These are phyloP conservation scores for Nematostella vectensis DNA, from an alignment of 92 coral and sea anemone species.

Conservation along the genomic window DNA sequence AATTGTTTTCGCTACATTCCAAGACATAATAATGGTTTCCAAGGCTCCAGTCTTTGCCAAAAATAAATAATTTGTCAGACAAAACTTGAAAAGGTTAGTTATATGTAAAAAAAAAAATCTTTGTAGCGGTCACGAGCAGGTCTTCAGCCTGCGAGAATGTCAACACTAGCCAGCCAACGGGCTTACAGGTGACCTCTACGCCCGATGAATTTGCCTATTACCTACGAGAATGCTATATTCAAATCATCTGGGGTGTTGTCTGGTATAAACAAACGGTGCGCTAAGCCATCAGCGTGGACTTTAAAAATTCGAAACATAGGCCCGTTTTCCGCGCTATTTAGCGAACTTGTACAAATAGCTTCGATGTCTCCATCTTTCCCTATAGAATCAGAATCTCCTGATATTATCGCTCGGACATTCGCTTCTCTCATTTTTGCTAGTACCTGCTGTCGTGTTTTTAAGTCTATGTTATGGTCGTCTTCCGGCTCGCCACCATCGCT, in stretches of 20 bases:
- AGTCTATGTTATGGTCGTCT: constrained; percentile 32
- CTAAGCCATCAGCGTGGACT: constrained; percentile 32
- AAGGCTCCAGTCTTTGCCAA: too few relatives aligned
- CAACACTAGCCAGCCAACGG: neutral
- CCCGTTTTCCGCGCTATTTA: constrained; percentile 19
- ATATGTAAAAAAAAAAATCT: too few relatives aligned
- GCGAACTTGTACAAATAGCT: constrained; percentile 48
- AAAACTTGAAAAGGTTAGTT: too few relatives aligned
- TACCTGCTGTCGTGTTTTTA: constrained; percentile 34
- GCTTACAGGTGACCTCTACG: neutral
- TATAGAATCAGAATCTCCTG: constrained; percentile 38
- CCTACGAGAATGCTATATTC: constrained; percentile 37
- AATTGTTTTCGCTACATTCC: too few relatives aligned
- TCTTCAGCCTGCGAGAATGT: too few relatives aligned
- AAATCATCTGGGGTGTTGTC: constrained; percentile 74
- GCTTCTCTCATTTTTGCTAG: constrained; percentile 64
- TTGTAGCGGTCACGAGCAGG: too few relatives aligned
- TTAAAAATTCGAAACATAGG: constrained; percentile 55
- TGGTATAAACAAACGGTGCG: constrained; percentile 43
- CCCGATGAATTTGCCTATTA: too few relatives aligned
- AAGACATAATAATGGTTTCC: too few relatives aligned
- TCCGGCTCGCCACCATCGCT: constrained; percentile 42
- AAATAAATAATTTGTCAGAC: too few relatives aligned
- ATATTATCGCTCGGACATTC: constrained; percentile 42
- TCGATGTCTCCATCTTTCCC: constrained; percentile 47